phyloP scores from a whole-genome alignment of 2,113 vertebrate genomes.

The Osmerus eperlanus region DNA sequence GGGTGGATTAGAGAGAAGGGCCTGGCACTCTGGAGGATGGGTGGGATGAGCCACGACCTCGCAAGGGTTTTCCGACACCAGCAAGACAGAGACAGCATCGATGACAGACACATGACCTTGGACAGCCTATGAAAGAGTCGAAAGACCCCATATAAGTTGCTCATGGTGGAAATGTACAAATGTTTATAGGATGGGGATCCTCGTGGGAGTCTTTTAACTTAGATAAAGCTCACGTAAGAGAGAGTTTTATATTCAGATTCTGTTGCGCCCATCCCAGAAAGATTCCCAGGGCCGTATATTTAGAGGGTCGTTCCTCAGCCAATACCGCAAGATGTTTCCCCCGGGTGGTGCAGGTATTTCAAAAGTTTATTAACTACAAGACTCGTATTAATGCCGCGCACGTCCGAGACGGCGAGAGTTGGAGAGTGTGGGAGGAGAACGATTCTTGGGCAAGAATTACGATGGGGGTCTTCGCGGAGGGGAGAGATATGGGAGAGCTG shows the following conservation, averaged over 20 bases:
- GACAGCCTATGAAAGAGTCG: too few relatives aligned
- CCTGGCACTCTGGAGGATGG: conserved; percentile 34
- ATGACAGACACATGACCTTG: not conserved
- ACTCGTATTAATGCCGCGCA: not conserved
- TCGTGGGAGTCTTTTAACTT: not conserved
- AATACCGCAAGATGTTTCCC: not conserved
- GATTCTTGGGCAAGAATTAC: not conserved
- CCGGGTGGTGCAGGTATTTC: not conserved
- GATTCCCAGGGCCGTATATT: not conserved
- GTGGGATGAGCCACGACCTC: conserved; percentile 13
- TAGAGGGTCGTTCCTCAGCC: not conserved
- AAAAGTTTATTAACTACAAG: not conserved
- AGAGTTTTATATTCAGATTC: not conserved
- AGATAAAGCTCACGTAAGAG: not conserved
- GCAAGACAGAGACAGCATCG: not conserved
- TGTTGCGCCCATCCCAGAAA: not conserved
- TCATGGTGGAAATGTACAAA: not conserved
- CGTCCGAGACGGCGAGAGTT: not conserved
- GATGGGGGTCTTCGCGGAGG: not conserved
- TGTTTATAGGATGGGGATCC: not conserved
- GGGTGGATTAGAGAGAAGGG: conserved; percentile 24
- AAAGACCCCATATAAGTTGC: too few relatives aligned
- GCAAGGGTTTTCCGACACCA: conserved; percentile 11
- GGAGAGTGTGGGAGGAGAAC: not conserved
- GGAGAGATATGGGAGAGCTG: not conserved